Conservation (phyloP, 2,113 vertebrate genomes). For the Forbesichthys papilliferus region DNA sequence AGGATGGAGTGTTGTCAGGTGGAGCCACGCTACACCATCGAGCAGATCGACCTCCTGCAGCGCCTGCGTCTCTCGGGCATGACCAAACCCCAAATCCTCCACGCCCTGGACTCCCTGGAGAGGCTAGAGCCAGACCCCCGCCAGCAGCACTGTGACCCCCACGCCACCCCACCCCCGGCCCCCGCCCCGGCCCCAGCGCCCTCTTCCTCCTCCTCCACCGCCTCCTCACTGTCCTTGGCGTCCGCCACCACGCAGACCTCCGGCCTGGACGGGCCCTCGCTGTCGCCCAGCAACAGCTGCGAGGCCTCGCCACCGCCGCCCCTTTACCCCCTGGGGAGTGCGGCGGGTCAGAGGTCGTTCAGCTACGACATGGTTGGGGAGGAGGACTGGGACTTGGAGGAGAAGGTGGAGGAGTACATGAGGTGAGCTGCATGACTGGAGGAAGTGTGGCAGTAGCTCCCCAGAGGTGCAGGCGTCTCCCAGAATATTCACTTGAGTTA, state of each 20-base stretch:
- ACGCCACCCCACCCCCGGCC: conserved; percentile 46
- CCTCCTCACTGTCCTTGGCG: conserved; percentile 76
- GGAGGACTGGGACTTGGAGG: conserved; percentile 84
- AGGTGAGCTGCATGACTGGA: conserved; percentile 65
- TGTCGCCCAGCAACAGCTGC: conserved; percentile 82
- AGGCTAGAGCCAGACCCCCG: conserved; percentile 79
- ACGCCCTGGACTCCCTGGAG: conserved; percentile 81
- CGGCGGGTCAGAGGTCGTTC: conserved; percentile 75
- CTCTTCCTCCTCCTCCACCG: conserved; percentile 76
- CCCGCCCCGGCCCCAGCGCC: conserved; percentile 60
- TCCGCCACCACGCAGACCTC: conserved; percentile 82
- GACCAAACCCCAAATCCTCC: conserved; percentile 83
- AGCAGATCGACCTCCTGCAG: conserved; percentile 84
- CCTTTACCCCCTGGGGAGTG: conserved; percentile 68
- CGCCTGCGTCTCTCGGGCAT: conserved; percentile 81
- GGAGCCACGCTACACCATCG: conserved; percentile 84
- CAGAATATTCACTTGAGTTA: conserved; percentile 55
- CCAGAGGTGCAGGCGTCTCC: conserved; percentile 58
- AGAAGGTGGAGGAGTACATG: conserved; percentile 85
- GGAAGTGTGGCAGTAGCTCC: conserved; percentile 49
- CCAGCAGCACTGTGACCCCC: conserved; percentile 70
- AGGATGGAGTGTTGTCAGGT: conserved; percentile 79
- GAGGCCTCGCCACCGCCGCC: conserved; percentile 82
- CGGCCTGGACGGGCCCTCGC: conserved; percentile 74
- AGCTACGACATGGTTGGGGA: conserved; percentile 80